phyloP scores from a whole-genome alignment of 2,797 vertebrate genomes.

The Yasuhikotakia modesta region DNA sequence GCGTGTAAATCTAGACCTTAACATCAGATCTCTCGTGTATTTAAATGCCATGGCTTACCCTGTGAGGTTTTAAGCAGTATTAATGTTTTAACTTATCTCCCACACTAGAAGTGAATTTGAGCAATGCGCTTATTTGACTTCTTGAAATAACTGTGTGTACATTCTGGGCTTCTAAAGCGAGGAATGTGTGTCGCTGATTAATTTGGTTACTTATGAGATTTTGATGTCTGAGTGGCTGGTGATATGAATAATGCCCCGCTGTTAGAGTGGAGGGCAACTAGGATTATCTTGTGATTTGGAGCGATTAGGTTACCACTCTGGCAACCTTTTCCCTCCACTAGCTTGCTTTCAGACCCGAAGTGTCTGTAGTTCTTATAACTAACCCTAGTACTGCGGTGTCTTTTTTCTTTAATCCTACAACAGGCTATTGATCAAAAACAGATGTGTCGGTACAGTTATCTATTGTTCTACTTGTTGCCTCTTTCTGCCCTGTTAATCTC shows the following conservation, averaged over 20 bases:
- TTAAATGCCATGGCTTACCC: slow-evolving; percentile 34
- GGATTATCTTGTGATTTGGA: slow-evolving; percentile 59
- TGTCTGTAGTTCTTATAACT: slow-evolving; percentile 63
- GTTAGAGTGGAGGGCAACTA: slow-evolving; percentile 48
- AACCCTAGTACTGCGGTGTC: slow-evolving; percentile 60
- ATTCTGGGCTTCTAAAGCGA: slow-evolving; percentile 43
- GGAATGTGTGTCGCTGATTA: slow-evolving; percentile 44
- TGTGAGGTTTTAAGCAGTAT: slow-evolving; percentile 25
- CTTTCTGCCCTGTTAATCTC: slow-evolving; percentile 58
- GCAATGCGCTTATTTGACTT: slow-evolving; percentile 37
- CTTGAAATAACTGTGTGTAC: slow-evolving; percentile 34
- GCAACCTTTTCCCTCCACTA: slow-evolving; percentile 49
- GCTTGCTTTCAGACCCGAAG: slow-evolving; percentile 53
- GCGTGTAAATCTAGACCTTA: slow-evolving; percentile 54
- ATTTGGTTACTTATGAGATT: slow-evolving; percentile 43
- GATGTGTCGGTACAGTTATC: slow-evolving; percentile 73
- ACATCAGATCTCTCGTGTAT: slow-evolving; percentile 45
- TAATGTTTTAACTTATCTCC: slow-evolving; percentile 12
- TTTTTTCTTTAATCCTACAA: slow-evolving; percentile 62
- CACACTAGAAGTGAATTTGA: not conserved
- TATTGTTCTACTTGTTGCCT: slow-evolving; percentile 67
- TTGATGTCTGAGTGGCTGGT: slow-evolving; percentile 21
- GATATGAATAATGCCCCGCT: slow-evolving; percentile 42
- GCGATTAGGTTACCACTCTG: slow-evolving; percentile 63
- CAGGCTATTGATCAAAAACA: slow-evolving; percentile 70